Conservation (phyloP, 2,113 vertebrate species). For the Mellivora capensis region DNA sequence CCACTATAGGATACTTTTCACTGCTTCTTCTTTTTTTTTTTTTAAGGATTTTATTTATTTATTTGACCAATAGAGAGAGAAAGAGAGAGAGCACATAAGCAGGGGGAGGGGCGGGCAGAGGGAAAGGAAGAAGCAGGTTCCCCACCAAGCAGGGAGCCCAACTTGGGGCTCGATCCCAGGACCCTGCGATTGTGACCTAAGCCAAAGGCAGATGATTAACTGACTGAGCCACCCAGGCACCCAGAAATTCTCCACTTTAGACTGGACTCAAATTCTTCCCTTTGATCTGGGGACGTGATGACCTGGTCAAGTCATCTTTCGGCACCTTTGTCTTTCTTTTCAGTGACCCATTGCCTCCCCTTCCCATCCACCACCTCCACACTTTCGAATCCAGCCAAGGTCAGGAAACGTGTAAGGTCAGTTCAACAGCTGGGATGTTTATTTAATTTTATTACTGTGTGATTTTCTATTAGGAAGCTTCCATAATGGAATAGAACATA, state of each 20-base stretch:
- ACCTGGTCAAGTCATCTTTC: neutral
- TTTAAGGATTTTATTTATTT: no score
- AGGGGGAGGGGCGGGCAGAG: no score
- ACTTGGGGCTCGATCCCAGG: neutral
- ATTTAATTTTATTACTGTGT: slow-evolving; percentile 44
- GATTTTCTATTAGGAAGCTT: slow-evolving; percentile 50
- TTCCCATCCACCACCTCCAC: neutral
- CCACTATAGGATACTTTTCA: neutral
- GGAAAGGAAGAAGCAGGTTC: no score
- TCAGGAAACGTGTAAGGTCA: slow-evolving; percentile 6
- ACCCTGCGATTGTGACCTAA: neutral
- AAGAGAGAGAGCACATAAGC: no score
- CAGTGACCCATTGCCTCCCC: neutral
- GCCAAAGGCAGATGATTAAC: neutral
- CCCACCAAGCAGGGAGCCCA: no score
- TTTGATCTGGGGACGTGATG: neutral
- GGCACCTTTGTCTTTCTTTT: neutral
- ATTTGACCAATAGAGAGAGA: no score
- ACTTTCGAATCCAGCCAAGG: slow-evolving; percentile 48
- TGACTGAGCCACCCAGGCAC: neutral
- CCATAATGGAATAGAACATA: slow-evolving; percentile 55
- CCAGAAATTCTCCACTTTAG: neutral
- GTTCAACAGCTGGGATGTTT: neutral
- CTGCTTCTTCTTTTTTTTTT: neutral
- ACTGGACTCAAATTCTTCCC: neutral